These are phyloP conservation scores for Trachelus iudaicus DNA, from an alignment of 2,888 invertebrate species.

Conservation along the genomic window DNA sequence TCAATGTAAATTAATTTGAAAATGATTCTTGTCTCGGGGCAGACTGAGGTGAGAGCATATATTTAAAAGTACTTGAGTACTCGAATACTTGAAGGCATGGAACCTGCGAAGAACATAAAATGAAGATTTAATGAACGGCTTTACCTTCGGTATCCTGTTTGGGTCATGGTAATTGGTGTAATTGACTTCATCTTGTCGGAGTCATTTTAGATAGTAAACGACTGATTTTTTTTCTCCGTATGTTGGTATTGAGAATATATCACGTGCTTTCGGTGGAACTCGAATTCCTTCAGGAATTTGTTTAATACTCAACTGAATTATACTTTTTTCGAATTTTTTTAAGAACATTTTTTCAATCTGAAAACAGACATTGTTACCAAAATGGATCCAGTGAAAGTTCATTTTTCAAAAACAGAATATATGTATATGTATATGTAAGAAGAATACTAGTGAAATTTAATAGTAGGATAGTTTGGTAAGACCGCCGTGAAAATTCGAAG, in stretches of 20 bases:
- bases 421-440: neutral
- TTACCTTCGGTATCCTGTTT: slow-evolving; percentile 41
- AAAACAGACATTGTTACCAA: neutral
- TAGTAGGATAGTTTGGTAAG: neutral
- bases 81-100: neutral
- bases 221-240: neutral
- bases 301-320: neutral
- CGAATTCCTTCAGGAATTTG: neutral
- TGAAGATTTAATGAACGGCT: slow-evolving; percentile 43
- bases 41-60: neutral
- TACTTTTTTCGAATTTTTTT: neutral
- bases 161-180: slow-evolving; percentile 41
- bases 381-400: neutral
- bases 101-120: slow-evolving; percentile 27
- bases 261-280: neutral
- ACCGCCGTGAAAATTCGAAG: neutral
- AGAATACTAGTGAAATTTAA: neutral
- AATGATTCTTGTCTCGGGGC: neutral
- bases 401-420: neutral
- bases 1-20: neutral
- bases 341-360: neutral
- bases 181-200: slow-evolving; percentile 19
- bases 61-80: neutral
- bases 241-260: neutral
- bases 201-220: neutral